A percentile compares a stretch with the other conserved stretches of the same genome.
Conservation (phyloP, 2,113 vertebrate species). For the Chauna torquata region DNA sequence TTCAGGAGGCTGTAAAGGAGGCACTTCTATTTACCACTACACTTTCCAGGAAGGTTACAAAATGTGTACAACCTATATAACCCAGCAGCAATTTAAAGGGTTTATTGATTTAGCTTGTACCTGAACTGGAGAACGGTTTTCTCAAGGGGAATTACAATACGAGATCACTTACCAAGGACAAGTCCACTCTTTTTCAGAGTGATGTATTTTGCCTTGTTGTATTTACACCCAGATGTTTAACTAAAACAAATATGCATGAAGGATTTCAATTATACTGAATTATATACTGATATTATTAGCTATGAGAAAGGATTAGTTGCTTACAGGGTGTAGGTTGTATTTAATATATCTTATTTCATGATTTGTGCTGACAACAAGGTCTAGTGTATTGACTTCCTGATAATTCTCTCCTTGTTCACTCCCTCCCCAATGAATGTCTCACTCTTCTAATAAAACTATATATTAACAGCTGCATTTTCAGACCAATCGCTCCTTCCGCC, state of each 20-base stretch:
- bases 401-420: background rate
- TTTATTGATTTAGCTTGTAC: constrained; percentile 52
- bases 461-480: background rate
- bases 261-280: background rate
- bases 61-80: constrained; percentile 33
- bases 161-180: constrained; percentile 23
- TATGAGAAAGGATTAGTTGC: background rate
- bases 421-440: background rate
- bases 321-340: background rate
- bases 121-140: constrained; percentile 27
- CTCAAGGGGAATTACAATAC: constrained; percentile 31
- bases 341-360: background rate
- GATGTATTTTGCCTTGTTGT: background rate
- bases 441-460: background rate
- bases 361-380: background rate
- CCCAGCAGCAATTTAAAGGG: background rate
- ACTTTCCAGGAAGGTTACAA: background rate
- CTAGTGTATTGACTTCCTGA: background rate
- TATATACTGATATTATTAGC: background rate
- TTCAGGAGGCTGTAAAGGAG: background rate
- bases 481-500: background rate
- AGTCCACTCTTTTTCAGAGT: background rate
- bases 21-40: constrained; percentile 5
- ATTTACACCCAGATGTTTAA: background rate
- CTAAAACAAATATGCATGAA: background rate